phyloP scores from a whole-genome alignment of 1,140 invertebrate species.

The Scaptomyza hsui region DNA sequence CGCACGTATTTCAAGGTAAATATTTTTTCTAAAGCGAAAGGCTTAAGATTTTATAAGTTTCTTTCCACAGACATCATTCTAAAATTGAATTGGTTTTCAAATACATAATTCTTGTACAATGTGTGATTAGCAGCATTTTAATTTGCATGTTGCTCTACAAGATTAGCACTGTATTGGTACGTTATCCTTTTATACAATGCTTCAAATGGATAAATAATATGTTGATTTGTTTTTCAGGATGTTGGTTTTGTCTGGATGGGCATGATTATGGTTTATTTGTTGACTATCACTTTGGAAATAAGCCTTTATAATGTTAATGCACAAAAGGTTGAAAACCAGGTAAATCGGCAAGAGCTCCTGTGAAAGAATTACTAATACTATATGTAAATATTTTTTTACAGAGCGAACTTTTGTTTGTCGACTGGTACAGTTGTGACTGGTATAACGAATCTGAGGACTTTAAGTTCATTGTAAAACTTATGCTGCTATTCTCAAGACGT shows the following conservation, averaged over 20 bases:
- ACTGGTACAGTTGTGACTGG: conserved; percentile 71
- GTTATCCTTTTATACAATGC: not conserved
- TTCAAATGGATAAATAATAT: not conserved
- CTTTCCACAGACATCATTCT: conserved; percentile 50
- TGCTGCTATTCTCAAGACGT: conserved; percentile 59
- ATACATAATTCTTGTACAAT: conserved; percentile 68
- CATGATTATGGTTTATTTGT: conserved; percentile 69
- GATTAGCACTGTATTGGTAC: conserved; percentile 61
- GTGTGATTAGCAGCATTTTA: conserved; percentile 62
- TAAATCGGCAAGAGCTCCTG: not conserved
- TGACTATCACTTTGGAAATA: conserved; percentile 65
- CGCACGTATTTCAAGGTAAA: conserved; percentile 55
- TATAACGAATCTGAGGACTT: conserved; percentile 67
- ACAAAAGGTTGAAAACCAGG: conserved; percentile 63
- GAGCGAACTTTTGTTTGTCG: conserved; percentile 60
- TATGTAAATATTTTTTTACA: not conserved
- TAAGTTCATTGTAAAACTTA: conserved; percentile 65
- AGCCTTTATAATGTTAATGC: conserved; percentile 67
- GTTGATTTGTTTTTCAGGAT: conserved; percentile 32
- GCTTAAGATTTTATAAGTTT: not conserved
- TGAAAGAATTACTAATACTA: not conserved
- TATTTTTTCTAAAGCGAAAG: not conserved
- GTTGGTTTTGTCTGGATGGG: conserved; percentile 62
- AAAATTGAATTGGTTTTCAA: conserved; percentile 63
- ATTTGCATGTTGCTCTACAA: conserved; percentile 76